Evolutionary conservation across 2,797 vertebrate genomes (phyloP), one percentile per base, ranked within the genome.

Genomic region (Gallirallus australis): DNA sequence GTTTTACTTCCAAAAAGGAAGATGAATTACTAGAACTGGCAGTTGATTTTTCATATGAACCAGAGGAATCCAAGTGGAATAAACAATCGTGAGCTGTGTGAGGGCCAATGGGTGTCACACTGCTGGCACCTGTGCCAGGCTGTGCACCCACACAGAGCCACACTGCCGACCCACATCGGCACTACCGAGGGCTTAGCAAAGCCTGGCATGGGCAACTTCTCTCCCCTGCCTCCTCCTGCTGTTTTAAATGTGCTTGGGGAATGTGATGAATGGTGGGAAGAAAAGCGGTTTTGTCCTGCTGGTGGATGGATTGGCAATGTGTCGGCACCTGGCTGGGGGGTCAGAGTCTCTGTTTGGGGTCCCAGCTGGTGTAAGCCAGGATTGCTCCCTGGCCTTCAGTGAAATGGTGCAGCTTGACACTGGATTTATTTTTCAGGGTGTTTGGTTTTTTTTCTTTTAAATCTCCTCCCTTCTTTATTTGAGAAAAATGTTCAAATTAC

Each of bases 1-100:
- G 24, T 28, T 89, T 89, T 4, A 40, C 90, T 97, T 84, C 64
- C 82, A 78, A 92, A 97, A 97, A 97, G 90, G 79, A 93, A 97
- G 91, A 92, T 73, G 80, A 96, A 97, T 97, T 96, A 86, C 75
- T 71, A 23, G 84, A 89, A 50, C 48, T 94, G 84, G 60, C 82
- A 84, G 91, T 52, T 81, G 60, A 64, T 61, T 87, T 97, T 91
- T 86, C 86, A 93, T 94, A 76, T 0, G 48, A 92, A 86, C 71
- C 89, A 86, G 85, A 85, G 89, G 89, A 91, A 91, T 82, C 47
- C 77, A 66, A 82, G 64, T 71, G 93, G 80, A 82, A 93, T 90
- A 90, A 94, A 72, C 70, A 95, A 92, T 82, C 2, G 5, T 45
- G 83, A 94, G 69, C 73, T 87, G 71, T 16, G 70, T 17, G 71